A percentile compares a stretch with the other conserved stretches of the same genome.
phyloP scores from a whole-genome alignment of 2,113 vertebrate species.

The Tragelaphus strepsiceros region DNA sequence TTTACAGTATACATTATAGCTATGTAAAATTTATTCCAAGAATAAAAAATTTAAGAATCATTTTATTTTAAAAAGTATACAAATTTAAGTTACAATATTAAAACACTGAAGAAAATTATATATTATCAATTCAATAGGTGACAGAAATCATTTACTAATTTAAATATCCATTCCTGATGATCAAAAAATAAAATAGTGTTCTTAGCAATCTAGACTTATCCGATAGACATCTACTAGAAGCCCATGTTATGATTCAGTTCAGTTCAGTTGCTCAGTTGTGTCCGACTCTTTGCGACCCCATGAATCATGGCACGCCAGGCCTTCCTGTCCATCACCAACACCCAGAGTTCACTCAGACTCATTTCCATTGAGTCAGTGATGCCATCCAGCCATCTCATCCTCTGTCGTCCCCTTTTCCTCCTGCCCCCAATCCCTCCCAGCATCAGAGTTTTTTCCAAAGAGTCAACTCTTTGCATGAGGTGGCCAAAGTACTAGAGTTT shows the following conservation, averaged over 20 bases:
- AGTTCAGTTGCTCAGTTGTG: too few species aligned
- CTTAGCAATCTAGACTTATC: background rate
- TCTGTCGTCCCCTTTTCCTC: background rate
- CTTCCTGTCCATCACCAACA: too few species aligned
- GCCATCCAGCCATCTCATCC: background rate
- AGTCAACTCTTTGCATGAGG: rapidly evolving
- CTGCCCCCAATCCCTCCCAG: background rate
- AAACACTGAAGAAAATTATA: background rate
- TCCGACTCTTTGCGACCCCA: too few species aligned
- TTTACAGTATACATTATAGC: background rate
- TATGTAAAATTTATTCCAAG: background rate
- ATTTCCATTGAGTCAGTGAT: background rate
- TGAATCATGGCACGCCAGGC: too few species aligned
- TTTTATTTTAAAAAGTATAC: background rate
- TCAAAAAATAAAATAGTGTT: background rate
- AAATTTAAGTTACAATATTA: background rate
- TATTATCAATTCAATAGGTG: background rate
- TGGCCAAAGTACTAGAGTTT: background rate
- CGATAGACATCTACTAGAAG: background rate
- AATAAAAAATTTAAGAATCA: background rate
- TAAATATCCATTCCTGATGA: background rate
- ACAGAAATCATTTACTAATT: background rate
- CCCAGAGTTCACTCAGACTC: background rate
- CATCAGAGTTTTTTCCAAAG: background rate
- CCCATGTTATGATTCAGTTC: background rate